Conservation (phyloP, 1,140 invertebrate species). For the Zaprionus capensis region DNA sequence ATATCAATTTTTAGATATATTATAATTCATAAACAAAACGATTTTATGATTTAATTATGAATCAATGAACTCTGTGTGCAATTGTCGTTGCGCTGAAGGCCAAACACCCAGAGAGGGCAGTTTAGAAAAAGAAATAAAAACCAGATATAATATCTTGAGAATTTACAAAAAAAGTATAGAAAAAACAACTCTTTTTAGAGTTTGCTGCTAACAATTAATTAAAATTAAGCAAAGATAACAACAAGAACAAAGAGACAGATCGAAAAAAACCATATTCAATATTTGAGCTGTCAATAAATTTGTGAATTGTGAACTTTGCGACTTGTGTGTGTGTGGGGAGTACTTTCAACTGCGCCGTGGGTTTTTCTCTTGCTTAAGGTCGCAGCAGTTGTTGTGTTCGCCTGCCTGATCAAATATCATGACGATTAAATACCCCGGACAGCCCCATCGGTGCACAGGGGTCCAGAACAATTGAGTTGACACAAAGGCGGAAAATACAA, state of each 20-base stretch:
- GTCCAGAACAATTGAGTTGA: constrained; percentile 10
- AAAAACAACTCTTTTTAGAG: constrained; percentile 18
- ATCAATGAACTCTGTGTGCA: constrained; percentile 65
- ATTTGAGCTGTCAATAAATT: constrained; percentile 80
- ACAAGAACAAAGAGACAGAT: constrained; percentile 24
- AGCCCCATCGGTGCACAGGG: background rate
- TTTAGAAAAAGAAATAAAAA: constrained; percentile 43
- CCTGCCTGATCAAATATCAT: constrained; percentile 21
- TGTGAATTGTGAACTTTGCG: constrained; percentile 75
- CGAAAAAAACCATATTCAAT: constrained; percentile 50
- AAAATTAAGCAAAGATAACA: constrained; percentile 69
- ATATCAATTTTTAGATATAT: constrained; percentile 22
- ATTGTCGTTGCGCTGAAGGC: constrained; percentile 59
- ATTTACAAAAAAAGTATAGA: constrained; percentile 16
- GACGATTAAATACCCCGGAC: background rate
- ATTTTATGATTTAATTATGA: constrained; percentile 70
- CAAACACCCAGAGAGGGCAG: constrained; percentile 52
- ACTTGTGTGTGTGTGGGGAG: constrained; percentile 46
- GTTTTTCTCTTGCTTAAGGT: constrained; percentile 37
- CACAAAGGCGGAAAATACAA: constrained; percentile 4
- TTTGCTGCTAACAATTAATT: constrained; percentile 67
- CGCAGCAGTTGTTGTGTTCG: constrained; percentile 1
- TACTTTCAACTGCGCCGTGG: constrained; percentile 61
- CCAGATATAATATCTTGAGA: constrained; percentile 17
- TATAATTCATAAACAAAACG: constrained; percentile 38